phyloP scores from a whole-genome alignment of 2,113 vertebrate species.

The Proterorhinus semilunaris region DNA sequence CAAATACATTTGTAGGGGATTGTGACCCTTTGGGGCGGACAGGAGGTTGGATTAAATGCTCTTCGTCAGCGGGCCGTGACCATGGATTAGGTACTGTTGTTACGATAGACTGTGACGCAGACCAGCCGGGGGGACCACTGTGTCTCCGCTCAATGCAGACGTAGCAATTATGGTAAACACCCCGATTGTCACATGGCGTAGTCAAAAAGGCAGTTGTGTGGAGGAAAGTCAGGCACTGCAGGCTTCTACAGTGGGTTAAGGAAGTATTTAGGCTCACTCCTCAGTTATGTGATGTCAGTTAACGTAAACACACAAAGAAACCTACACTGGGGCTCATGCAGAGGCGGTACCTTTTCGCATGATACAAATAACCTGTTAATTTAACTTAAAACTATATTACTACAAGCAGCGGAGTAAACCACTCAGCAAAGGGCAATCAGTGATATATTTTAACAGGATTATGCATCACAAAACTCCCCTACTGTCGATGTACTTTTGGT shows the following conservation, averaged over 20 bases:
- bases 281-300: no score
- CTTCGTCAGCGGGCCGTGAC: conserved; percentile 46
- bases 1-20: background rate
- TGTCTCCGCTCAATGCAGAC: conserved; percentile 32
- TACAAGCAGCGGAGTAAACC: no score
- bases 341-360: no score
- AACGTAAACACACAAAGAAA: no score
- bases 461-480: no score
- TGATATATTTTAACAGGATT: no score
- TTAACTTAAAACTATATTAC: no score
- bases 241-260: conserved; percentile 1
- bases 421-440: no score
- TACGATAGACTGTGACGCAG: conserved; percentile 61
- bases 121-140: conserved; percentile 54
- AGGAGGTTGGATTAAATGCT: conserved; percentile 37
- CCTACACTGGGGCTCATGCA: no score
- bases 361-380: no score
- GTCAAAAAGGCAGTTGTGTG: conserved; percentile 49
- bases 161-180: conserved; percentile 63
- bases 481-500: no score
- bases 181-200: conserved; percentile 57
- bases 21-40: conserved; percentile 22
- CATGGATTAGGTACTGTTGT: conserved; percentile 36
- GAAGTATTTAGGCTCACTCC: background rate
- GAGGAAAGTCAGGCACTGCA: conserved; percentile 13